Percentiles rank a stretch among this genome's conserved stretches.
phyloP scores from a whole-genome alignment of 2,113 vertebrate species.

The Motacilla alba region DNA sequence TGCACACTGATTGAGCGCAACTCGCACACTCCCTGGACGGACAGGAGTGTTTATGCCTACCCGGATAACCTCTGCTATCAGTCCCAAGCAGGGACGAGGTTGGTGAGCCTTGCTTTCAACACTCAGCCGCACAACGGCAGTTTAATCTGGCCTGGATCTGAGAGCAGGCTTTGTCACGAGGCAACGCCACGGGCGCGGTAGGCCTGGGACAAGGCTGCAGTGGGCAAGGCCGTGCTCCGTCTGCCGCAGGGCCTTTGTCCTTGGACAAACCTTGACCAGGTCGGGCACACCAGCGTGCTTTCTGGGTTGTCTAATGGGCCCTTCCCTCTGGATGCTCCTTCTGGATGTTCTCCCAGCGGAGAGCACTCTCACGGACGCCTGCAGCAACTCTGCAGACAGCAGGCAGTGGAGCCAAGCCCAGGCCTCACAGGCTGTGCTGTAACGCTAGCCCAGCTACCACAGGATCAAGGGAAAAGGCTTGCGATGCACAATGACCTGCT shows the following conservation, averaged over 20 bases:
- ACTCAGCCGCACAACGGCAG: neutral
- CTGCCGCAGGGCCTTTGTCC: neutral
- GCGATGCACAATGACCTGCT: neutral
- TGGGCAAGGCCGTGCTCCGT: neutral
- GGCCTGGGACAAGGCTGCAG: neutral
- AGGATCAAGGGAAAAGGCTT: neutral
- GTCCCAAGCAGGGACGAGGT: neutral
- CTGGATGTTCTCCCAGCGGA: neutral
- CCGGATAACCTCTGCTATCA: neutral
- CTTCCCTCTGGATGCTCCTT: neutral
- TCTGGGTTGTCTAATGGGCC: neutral
- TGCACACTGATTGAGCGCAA: neutral
- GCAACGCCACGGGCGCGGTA: neutral
- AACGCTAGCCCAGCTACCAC: neutral
- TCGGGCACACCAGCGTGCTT: neutral
- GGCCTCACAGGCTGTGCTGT: neutral
- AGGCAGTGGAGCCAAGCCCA: accelerated
- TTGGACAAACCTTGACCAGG: neutral
- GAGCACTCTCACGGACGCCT: neutral
- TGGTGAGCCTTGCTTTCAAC: neutral
- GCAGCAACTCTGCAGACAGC: neutral
- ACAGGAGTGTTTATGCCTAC: neutral
- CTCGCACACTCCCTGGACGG: neutral
- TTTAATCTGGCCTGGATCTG: neutral
- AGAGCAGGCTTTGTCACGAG: neutral